Conservation (phyloP, 2,888 invertebrate species). For the Chironomus riparius region DNA sequence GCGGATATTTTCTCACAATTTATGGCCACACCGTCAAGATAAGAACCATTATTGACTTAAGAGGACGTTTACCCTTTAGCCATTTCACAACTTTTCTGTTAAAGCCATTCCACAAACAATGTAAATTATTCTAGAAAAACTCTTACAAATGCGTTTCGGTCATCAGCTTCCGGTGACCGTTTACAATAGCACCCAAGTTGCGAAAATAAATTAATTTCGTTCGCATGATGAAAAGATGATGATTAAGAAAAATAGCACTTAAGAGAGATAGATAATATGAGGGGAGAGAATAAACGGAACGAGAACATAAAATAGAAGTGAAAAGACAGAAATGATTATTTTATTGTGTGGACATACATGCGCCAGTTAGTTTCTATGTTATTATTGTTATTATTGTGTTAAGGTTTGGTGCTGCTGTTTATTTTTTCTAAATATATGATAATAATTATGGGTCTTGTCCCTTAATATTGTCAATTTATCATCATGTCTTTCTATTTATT, state of each 20-base stretch:
- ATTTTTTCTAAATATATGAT: background rate
- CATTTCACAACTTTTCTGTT: too few species aligned
- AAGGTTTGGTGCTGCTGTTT: background rate
- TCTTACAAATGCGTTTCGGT: too few species aligned
- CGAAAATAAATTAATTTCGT: constrained; percentile 16
- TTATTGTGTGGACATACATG: background rate
- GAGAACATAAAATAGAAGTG: background rate
- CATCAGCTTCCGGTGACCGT: too few species aligned
- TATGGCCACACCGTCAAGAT: too few species aligned
- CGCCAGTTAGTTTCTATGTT: background rate
- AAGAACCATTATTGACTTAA: too few species aligned
- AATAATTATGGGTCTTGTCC: constrained; percentile 1
- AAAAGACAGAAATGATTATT: background rate
- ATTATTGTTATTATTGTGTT: background rate
- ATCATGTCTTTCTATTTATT: background rate
- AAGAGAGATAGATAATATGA: background rate
- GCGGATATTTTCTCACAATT: too few species aligned
- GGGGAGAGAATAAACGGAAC: background rate
- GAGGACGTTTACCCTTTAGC: too few species aligned
- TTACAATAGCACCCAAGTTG: too few species aligned
- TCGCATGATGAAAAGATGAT: background rate
- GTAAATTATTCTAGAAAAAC: too few species aligned
- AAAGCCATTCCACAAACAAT: background rate
- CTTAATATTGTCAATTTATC: background rate
- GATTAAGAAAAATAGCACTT: background rate